phyloP scores from a whole-genome alignment of 2,113 vertebrate species.

The Entelurus aequoreus region DNA sequence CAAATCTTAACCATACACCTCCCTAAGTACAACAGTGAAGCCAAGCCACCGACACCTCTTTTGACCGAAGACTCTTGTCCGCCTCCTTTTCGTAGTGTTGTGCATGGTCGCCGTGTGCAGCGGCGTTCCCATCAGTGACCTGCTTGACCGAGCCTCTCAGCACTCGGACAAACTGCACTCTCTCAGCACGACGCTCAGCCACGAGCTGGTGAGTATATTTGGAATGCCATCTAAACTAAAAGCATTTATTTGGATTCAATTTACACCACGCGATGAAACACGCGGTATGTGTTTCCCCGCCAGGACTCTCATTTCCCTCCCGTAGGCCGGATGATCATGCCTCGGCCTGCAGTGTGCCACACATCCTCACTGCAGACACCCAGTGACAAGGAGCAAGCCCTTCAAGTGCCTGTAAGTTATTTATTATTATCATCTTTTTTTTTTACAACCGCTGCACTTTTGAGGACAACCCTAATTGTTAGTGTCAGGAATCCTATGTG shows the following conservation, averaged over 20 bases:
- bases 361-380: constrained; percentile 72
- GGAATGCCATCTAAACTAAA: neutral
- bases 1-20: too few relatives aligned
- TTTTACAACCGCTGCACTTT: neutral
- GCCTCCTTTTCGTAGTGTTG: constrained; percentile 25
- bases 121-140: constrained; percentile 58
- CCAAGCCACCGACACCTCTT: too few relatives aligned
- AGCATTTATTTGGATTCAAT: too few relatives aligned
- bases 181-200: constrained; percentile 65
- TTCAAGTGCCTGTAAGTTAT: constrained; percentile 63
- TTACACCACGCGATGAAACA: too few relatives aligned
- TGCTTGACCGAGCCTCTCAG: constrained; percentile 71
- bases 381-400: constrained; percentile 71
- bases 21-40: too few relatives aligned
- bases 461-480: too few relatives aligned
- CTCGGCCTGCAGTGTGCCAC: constrained; percentile 70
- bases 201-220: constrained; percentile 64
- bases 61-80: neutral
- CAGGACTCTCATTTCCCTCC: constrained; percentile 69
- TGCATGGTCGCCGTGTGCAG: constrained; percentile 33
- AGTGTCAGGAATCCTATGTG: too few relatives aligned
- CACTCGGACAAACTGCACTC: constrained; percentile 71
- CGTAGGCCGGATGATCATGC: constrained; percentile 49
- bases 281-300: neutral
- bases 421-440: neutral